Conservation (phyloP, 2,888 invertebrate genomes). For the Eulithis prunata region DNA sequence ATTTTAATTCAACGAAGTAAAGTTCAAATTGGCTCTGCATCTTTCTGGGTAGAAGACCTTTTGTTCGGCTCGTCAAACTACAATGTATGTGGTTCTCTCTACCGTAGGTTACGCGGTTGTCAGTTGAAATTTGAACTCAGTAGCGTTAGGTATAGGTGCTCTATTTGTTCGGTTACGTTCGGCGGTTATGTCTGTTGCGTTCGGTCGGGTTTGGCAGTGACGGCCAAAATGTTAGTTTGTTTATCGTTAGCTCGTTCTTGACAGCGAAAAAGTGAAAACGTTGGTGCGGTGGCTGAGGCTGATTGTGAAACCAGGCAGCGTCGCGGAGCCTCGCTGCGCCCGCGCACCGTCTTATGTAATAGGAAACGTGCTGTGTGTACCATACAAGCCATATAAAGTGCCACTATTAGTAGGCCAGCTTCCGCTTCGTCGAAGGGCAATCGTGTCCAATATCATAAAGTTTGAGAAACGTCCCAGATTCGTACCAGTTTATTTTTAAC, state of each 20-base stretch:
- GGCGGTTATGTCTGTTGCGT: conserved; percentile 54
- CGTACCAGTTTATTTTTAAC: conserved; percentile 22
- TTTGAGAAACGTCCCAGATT: conserved; percentile 35
- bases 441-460: conserved; percentile 28
- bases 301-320: conserved; percentile 78
- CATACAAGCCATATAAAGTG: conserved; percentile 46
- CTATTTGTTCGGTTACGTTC: conserved; percentile 49
- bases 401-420: conserved; percentile 40
- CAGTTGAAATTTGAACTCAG: conserved; percentile 65
- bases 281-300: conserved; percentile 69
- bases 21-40: conserved; percentile 53
- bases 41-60: conserved; percentile 61
- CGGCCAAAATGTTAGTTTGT: conserved; percentile 83
- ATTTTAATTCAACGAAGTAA: conserved; percentile 57
- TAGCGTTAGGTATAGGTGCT: conserved; percentile 49
- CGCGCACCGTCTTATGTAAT: conserved; percentile 65
- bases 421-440: conserved; percentile 41
- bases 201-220: conserved; percentile 65
- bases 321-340: conserved; percentile 63
- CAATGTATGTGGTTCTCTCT: conserved; percentile 54
- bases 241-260: conserved; percentile 83
- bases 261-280: conserved; percentile 85
- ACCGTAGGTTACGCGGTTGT: conserved; percentile 55
- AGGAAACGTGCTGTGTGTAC: conserved; percentile 60
- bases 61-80: conserved; percentile 58